Conservation (phyloP, 2,113 vertebrate genomes). For the Actenoides lindsayi region DNA sequence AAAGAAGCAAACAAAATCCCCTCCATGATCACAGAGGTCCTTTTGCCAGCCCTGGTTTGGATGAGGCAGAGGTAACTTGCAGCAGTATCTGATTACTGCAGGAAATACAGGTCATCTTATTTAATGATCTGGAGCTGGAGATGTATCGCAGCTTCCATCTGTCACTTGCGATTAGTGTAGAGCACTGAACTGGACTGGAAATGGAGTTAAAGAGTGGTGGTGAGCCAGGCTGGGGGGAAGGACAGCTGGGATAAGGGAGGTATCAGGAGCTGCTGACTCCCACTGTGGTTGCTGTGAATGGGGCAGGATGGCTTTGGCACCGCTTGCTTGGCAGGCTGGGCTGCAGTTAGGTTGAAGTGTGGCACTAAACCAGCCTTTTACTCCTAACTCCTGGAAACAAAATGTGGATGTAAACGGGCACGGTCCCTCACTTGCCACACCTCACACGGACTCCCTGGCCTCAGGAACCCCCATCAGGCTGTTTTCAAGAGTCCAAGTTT, state of each 20-base stretch:
- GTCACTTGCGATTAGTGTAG: not conserved
- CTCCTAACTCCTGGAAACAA: not conserved
- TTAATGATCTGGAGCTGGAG: slow-evolving; percentile 26
- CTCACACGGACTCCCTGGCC: not conserved
- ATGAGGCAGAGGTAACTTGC: not conserved
- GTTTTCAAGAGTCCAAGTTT: not conserved
- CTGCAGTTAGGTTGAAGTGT: not conserved
- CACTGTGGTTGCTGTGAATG: accelerated
- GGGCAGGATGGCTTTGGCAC: not conserved
- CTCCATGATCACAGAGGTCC: not conserved
- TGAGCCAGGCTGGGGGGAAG: not conserved
- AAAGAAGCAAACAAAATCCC: not conserved
- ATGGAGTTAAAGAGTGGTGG: not conserved
- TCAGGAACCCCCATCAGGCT: not conserved
- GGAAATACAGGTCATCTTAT: slow-evolving; percentile 22
- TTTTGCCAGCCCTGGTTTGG: not conserved
- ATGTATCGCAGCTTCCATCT: slow-evolving; percentile 20
- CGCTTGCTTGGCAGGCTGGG: not conserved
- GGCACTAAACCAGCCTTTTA: not conserved
- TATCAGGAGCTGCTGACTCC: not conserved
- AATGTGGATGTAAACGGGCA: not conserved
- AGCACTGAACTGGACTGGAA: not conserved
- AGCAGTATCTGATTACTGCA: slow-evolving; percentile 24
- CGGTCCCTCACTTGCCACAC: accelerated
- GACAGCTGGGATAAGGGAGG: not conserved